Evolutionary conservation across 2,888 invertebrate species (phyloP), one percentile per base, ranked within the genome.

Genomic region (Melinaea menophilus): DNA sequence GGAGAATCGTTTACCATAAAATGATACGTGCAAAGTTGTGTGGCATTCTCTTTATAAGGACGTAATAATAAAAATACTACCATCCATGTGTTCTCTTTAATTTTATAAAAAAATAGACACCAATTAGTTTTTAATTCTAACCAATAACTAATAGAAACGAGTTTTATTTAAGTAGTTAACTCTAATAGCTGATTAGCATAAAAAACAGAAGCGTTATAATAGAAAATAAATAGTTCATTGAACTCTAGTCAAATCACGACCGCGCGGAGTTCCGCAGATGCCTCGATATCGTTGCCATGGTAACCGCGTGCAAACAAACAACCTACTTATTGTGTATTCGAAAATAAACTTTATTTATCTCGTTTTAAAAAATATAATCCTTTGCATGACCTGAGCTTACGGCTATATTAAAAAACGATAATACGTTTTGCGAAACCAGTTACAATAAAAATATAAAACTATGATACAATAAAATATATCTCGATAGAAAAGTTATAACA

Each of bases 241-340:
- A 81, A 82, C 82, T 62, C 47, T 62, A 62, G 57, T 62, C 62
- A 79, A 80, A 79, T 80, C 78, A 71, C 75, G 76, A 77, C 79
- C 77, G 76, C 76, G 70, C 71, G 68, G 69, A 80, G 71, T 72
- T 71, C 73, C 51, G 22, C 77, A 86, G 88, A 89, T 88, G 76
- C 73, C 66, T 64, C 81, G 90, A 89, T 90, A 90, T 73, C 54
- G 86, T 87, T 74, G 71, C 78, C 81, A 81, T 83, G 79, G 78
- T 66, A 73, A 87, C 84, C 58, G 71, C 72, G 64, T 65, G 63
- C 79, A 81, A 79, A 87, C 88, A 89, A 73, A 63, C 69, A 62
- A 69, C 66, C 5, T 51, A 51, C 31, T 59, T 55, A 56, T 22
- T 2, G 33, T 55, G 11, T 37, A 58, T 41, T 47, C 48, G n/a